These are phyloP conservation scores for Spongia lamella DNA, from an alignment of 37 sponge, comb jelly and placozoan genomes.

Conservation along the genomic window DNA sequence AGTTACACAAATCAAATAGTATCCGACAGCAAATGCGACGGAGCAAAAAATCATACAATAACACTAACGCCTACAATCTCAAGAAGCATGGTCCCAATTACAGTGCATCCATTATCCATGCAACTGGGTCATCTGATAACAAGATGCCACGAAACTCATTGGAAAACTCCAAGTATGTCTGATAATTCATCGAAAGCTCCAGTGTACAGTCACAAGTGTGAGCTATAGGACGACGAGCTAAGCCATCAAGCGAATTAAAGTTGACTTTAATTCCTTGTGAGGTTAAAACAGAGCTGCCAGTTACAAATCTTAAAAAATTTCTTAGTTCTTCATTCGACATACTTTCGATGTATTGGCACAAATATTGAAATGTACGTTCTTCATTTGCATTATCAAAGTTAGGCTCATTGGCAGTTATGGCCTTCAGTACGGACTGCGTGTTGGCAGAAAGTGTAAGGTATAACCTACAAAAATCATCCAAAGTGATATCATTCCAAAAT, in stretches of 20 bases:
- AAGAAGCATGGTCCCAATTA: too few relatives aligned
- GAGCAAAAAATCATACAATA: too few relatives aligned
- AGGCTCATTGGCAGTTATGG: slow-evolving; percentile 15
- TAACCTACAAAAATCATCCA: not conserved
- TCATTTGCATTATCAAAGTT: not conserved
- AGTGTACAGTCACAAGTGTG: slow-evolving; percentile 10
- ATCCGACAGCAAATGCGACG: too few relatives aligned
- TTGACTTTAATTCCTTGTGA: not conserved
- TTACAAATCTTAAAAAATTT: slow-evolving; percentile 14
- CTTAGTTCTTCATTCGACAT: slow-evolving; percentile 14
- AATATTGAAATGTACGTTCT: slow-evolving; percentile 19
- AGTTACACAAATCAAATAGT: too few relatives aligned
- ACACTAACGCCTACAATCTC: too few relatives aligned
- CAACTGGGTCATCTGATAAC: too few relatives aligned
- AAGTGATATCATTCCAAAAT: not conserved
- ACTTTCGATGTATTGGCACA: slow-evolving; percentile 18
- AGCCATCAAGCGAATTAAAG: slow-evolving; percentile 19
- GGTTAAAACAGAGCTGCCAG: slow-evolving; percentile 8
- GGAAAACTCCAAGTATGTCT: slow-evolving; percentile 15
- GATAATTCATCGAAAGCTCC: slow-evolving; percentile 13
- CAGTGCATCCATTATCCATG: too few relatives aligned
- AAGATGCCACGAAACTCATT: too few relatives aligned
- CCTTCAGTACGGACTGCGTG: not conserved
- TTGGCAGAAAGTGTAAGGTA: not conserved
- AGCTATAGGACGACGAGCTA: slow-evolving; percentile 20